A percentile compares a stretch with the other conserved stretches of the same genome.
These are phyloP conservation scores for Cybosia mesomella DNA, from an alignment of 2,888 invertebrate species.

Conservation along the genomic window DNA sequence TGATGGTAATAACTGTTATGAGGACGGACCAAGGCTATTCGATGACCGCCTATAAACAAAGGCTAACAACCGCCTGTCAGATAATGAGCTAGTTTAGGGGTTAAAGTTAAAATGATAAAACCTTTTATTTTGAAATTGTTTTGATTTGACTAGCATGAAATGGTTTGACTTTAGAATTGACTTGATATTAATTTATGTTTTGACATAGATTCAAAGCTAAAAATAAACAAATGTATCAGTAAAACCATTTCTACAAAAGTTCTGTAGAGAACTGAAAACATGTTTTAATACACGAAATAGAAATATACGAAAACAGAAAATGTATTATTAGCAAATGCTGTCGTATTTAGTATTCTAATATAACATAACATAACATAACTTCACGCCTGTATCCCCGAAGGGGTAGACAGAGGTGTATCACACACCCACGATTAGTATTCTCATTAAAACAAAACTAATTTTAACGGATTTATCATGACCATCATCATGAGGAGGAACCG, in stretches of 20 bases:
- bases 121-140: conserved; percentile 15
- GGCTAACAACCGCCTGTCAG: conserved; percentile 51
- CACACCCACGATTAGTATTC: no score
- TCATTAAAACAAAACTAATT: not conserved
- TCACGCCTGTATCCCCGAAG: no score
- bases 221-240: not conserved
- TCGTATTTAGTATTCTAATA: no score
- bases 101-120: conserved; percentile 35
- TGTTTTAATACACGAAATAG: no score
- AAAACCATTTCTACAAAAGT: not conserved
- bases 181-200: not conserved
- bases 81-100: conserved; percentile 38
- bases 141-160: not conserved
- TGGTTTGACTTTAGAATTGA: not conserved
- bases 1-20: conserved; percentile 63
- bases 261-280: no score
- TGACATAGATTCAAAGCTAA: not conserved
- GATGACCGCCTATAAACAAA: conserved; percentile 57
- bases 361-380: no score
- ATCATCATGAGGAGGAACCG: no score
- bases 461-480: not conserved
- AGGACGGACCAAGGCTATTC: conserved; percentile 63
- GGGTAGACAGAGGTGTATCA: no score
- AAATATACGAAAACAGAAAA: no score
- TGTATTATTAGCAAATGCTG: no score